phyloP scores from a whole-genome alignment of 2,888 invertebrate species.

The Strigamia transsilvanica region DNA sequence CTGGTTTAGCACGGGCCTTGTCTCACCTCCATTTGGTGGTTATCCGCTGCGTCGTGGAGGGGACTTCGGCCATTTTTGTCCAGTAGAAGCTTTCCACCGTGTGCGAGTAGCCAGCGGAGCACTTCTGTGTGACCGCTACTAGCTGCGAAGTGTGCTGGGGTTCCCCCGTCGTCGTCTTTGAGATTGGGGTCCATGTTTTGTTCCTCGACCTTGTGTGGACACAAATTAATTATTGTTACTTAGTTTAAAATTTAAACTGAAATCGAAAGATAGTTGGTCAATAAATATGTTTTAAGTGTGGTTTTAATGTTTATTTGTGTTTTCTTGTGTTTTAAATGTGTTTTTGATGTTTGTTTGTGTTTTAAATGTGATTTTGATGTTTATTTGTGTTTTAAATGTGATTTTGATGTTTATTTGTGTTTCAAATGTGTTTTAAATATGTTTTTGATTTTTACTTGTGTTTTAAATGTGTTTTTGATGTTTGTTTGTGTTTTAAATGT shows the following conservation, averaged over 20 bases:
- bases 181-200: conserved; percentile 85
- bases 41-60: conserved; percentile 89
- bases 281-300: too few relatives aligned
- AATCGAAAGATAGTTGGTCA: too few relatives aligned
- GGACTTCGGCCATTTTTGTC: conserved; percentile 91
- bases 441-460: too few relatives aligned
- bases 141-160: conserved; percentile 87
- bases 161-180: conserved; percentile 86
- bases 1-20: conserved; percentile 48
- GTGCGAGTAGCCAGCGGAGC: conserved; percentile 80
- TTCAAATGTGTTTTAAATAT: too few relatives aligned
- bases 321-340: too few relatives aligned
- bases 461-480: too few relatives aligned
- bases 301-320: too few relatives aligned
- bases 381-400: too few relatives aligned
- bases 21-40: conserved; percentile 84
- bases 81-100: conserved; percentile 80
- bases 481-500: too few relatives aligned
- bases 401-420: too few relatives aligned
- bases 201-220: conserved; percentile 71
- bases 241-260: not conserved
- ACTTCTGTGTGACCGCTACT: conserved; percentile 79
- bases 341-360: too few relatives aligned
- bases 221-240: not conserved
- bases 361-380: too few relatives aligned